Evolutionary conservation across 2,113 vertebrate genomes (phyloP).

Genomic region (Cheirogaleus medius): DNA sequence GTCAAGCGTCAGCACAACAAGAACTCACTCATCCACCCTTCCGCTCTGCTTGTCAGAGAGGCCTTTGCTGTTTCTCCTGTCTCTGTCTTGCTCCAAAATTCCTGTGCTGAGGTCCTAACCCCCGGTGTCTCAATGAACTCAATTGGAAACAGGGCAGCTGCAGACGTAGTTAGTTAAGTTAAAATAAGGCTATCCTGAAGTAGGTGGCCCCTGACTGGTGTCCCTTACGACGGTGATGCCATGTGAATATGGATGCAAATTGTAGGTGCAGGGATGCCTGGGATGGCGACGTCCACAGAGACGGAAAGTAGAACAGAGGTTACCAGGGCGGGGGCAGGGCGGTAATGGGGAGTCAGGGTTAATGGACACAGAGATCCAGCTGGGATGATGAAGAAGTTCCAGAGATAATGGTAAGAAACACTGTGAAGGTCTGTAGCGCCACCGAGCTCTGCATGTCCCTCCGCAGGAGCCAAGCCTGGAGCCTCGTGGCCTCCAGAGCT

Average conservation of each 20-base stretch:
- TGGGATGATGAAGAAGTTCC: neutral
- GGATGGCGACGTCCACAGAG: neutral
- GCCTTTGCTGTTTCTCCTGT: neutral
- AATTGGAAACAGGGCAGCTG: neutral
- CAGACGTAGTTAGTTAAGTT: neutral
- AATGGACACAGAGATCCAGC: neutral
- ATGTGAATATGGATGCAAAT: neutral
- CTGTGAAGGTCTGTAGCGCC: neutral
- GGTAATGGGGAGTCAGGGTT: neutral
- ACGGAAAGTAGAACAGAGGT: neutral
- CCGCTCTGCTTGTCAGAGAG: neutral
- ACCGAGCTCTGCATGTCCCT: neutral
- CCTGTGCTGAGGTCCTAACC: neutral
- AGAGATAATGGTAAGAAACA: neutral
- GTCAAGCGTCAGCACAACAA: slow-evolving; percentile 39
- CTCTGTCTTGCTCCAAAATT: neutral
- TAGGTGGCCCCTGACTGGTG: neutral
- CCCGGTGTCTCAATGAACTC: neutral
- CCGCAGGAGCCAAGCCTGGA: neutral
- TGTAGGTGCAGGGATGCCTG: neutral
- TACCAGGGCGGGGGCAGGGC: neutral
- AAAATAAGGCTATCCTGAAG: neutral
- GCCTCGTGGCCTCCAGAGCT: neutral
- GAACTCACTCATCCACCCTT: neutral
- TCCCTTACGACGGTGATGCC: neutral